Conservation (phyloP, 2,888 invertebrate species). For the Thyatira batis region DNA sequence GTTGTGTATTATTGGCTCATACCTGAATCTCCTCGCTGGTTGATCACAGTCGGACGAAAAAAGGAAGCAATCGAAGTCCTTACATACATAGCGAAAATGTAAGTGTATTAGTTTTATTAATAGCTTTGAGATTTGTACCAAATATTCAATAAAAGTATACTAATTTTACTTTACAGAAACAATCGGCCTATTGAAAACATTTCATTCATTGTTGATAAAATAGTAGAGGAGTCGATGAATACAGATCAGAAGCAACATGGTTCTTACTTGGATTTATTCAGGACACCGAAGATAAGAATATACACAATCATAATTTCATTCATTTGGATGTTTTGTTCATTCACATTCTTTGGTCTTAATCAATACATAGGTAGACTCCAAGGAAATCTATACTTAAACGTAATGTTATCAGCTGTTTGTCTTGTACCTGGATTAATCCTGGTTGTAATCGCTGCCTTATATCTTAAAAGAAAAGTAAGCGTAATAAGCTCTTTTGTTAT, state of each 20-base stretch:
- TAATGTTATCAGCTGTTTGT: conserved; percentile 85
- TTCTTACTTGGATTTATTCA: conserved; percentile 83
- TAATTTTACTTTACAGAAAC: conserved; percentile 56
- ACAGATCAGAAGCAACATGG: conserved; percentile 28
- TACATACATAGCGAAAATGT: conserved; percentile 83
- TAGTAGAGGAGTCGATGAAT: conserved; percentile 46
- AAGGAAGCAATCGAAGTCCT: conserved; percentile 84
- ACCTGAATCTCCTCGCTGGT: conserved; percentile 91
- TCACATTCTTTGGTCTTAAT: conserved; percentile 91
- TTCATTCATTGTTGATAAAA: conserved; percentile 56
- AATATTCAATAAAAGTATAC: background rate
- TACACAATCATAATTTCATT: conserved; percentile 86
- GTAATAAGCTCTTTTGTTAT: conserved; percentile 54
- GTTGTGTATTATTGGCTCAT: conserved; percentile 85
- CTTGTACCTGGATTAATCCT: conserved; percentile 56
- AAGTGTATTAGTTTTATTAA: conserved; percentile 24
- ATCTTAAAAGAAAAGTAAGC: conserved; percentile 58
- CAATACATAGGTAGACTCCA: conserved; percentile 89
- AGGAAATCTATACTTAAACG: conserved; percentile 90
- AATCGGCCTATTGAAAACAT: conserved; percentile 59
- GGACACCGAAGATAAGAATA: conserved; percentile 85
- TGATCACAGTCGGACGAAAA: conserved; percentile 85
- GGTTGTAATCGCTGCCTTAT: conserved; percentile 53
- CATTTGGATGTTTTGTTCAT: conserved; percentile 90
- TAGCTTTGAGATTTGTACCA: background rate